Conservation (phyloP, 2,797 vertebrate species). For the Malacoctenus gilli region DNA sequence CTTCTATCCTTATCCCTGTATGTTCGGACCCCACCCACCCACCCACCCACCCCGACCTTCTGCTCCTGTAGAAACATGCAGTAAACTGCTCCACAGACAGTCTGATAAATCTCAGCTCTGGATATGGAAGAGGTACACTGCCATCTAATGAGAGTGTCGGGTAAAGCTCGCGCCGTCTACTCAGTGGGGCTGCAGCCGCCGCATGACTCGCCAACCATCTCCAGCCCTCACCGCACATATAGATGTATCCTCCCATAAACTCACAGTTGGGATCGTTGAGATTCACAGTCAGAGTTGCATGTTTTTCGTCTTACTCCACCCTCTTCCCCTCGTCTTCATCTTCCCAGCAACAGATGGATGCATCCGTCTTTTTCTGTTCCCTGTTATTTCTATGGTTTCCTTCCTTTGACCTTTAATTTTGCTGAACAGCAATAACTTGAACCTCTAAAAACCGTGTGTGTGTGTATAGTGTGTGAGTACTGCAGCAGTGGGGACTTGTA, state of each 20-base stretch:
- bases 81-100: too few relatives aligned
- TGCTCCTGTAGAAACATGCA: not conserved
- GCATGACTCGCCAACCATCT: too few relatives aligned
- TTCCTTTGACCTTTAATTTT: conserved; percentile 13
- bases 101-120: not conserved
- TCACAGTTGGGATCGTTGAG: not conserved
- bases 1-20: not conserved
- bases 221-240: too few relatives aligned
- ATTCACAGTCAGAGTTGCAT: not conserved
- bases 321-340: conserved; percentile 9
- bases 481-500: conserved; percentile 86
- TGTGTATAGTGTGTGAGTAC: conserved; percentile 85
- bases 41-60: too few relatives aligned
- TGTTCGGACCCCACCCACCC: not conserved
- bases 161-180: conserved; percentile 20
- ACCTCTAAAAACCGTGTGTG: not conserved
- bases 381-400: not conserved
- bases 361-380: not conserved
- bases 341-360: conserved; percentile 11
- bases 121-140: conserved; percentile 29
- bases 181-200: conserved; percentile 6
- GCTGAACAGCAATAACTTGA: conserved; percentile 1
- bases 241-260: too few relatives aligned
- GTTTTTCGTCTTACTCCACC: conserved; percentile 3
- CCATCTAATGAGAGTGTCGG: conserved; percentile 48